These are phyloP conservation scores for Phyllostomus hastatus DNA, from an alignment of 2,113 vertebrate genomes.

Conservation along the genomic window DNA sequence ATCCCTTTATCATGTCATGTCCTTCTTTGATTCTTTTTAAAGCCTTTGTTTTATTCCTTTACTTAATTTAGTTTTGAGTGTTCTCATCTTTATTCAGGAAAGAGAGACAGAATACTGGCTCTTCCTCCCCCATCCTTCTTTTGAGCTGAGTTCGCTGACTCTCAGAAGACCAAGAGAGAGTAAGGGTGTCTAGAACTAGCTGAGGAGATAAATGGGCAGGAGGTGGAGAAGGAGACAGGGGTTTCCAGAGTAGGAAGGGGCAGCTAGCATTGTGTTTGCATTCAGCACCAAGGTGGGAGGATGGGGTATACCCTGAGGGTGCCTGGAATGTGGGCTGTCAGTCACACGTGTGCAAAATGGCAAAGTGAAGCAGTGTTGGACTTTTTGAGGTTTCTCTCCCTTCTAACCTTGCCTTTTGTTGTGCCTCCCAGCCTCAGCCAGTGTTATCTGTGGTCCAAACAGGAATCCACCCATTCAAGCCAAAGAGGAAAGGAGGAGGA, in stretches of 20 bases:
- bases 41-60: not conserved
- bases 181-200: not conserved
- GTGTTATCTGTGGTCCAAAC: not conserved
- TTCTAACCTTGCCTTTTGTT: not conserved
- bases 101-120: not conserved
- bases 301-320: not conserved
- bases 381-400: not conserved
- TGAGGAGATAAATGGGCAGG: not conserved
- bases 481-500: not conserved
- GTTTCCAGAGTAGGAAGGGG: not conserved
- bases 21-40: not conserved
- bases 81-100: conserved; percentile 77
- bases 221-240: not conserved
- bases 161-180: not conserved
- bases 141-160: not conserved
- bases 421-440: not conserved
- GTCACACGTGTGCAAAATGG: not conserved
- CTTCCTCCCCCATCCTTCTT: not conserved
- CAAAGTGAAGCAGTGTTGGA: not conserved
- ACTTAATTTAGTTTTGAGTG: conserved; percentile 63
- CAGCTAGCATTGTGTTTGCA: conserved; percentile 52
- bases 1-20: not conserved
- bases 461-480: not conserved
- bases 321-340: not conserved
- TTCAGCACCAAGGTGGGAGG: conserved; percentile 42